Evolutionary conservation across 2,888 invertebrate genomes (phyloP), one percentile per base, ranked within the genome.

Genomic region (Athetis lepigone): DNA sequence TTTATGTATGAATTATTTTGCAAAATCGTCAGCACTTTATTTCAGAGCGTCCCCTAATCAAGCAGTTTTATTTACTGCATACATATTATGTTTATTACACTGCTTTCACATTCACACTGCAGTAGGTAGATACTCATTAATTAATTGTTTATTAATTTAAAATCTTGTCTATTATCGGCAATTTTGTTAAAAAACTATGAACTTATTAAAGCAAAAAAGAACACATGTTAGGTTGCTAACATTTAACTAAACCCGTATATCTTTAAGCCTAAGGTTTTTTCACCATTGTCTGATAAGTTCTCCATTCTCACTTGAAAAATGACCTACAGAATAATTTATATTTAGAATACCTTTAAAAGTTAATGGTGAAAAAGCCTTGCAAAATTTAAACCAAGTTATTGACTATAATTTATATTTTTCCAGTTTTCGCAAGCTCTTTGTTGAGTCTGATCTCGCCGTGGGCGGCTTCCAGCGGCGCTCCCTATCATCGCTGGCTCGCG

Each of bases 341-440:
- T n/a, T n/a, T n/a, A n/a, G n/a, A n/a, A n/a, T n/a, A n/a, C n/a
- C n/a, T n/a, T n/a, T n/a, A n/a, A n/a, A n/a, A n/a, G n/a, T n/a
- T n/a, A n/a, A 27, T 56, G n/a, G n/a, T 65, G n/a, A 16, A 25
- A 42, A 2, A 19, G 58, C 19, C 23, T 7, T 11, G 6, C 1
- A 21, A 36, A 18, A 33, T 36, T 2, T 0, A 36, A 1, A 1
- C 6, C 1, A 19, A 18, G 23, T 29, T 8, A 37, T 6, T 55
- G 8, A 51, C 16, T 25, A 2, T 18, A 5, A 2, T 47, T 60
- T 59, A 42, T 55, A 46, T 77, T 61, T 81, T 75, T 78, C 54
- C 95, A 98, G 98, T 96, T 98, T 98, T 96, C 97, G 98, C 91
- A 98, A 98, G 95, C 96, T 98, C 92, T 98, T 98, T 96, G 97